Percentiles rank a stretch among this genome's conserved stretches.
phyloP scores from a whole-genome alignment of 2,113 vertebrate species.

The Felis catus region DNA sequence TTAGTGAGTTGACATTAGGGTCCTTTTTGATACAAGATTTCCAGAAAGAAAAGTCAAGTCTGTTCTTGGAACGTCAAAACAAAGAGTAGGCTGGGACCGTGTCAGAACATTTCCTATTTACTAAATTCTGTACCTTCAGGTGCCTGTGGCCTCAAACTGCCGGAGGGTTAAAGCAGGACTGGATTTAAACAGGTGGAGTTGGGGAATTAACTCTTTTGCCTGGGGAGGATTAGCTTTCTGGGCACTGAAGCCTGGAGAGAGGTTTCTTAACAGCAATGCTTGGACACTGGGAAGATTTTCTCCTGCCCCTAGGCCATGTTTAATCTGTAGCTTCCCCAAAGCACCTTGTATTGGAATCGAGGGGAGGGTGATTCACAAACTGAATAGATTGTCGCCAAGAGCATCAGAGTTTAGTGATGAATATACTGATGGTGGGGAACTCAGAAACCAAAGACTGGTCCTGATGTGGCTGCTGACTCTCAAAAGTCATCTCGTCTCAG shows the following conservation, averaged over 20 bases:
- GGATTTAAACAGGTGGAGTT: neutral
- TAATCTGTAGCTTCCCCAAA: neutral
- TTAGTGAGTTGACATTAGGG: neutral
- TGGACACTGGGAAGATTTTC: neutral
- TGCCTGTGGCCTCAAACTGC: neutral
- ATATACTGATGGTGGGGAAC: neutral
- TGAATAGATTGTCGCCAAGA: neutral
- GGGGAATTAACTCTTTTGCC: neutral
- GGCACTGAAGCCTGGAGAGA: neutral
- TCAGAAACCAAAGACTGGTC: neutral
- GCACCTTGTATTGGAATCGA: neutral
- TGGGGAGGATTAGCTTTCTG: neutral
- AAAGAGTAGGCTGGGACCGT: neutral
- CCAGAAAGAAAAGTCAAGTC: conserved; percentile 3
- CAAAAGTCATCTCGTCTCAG: neutral
- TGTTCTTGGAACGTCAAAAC: conserved; percentile 9
- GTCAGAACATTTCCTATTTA: conserved; percentile 24
- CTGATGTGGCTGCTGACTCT: neutral
- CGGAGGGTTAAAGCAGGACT: neutral
- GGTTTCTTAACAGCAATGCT: neutral
- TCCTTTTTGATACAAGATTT: conserved; percentile 39
- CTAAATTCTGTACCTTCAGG: neutral
- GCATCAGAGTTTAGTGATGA: neutral
- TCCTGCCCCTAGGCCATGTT: neutral
- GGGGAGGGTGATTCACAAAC: neutral